Evolutionary conservation across 2,888 invertebrate species (phyloP).

Genomic region (Keiferia lycopersicella): DNA sequence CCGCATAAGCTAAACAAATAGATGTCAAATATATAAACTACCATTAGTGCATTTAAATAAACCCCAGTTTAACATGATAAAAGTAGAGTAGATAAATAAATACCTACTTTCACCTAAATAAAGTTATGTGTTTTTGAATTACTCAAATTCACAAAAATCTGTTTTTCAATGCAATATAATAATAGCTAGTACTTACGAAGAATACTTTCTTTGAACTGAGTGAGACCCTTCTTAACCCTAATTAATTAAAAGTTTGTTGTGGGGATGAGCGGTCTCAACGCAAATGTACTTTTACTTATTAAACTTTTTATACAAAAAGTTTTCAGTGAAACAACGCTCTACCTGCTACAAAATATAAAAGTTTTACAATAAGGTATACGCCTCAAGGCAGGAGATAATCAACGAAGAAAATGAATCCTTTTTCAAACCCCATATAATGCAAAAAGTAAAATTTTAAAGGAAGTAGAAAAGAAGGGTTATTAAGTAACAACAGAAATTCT

Average conservation of each 20-base stretch:
- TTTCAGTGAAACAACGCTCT: slow-evolving; percentile 76
- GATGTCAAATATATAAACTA: slow-evolving; percentile 32
- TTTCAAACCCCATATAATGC: slow-evolving; percentile 52
- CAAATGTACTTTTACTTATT: slow-evolving; percentile 69
- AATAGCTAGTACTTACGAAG: not conserved
- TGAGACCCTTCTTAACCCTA: slow-evolving; percentile 60
- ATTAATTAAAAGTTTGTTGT: slow-evolving; percentile 77
- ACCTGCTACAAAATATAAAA: slow-evolving; percentile 78
- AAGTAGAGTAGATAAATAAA: too few species aligned
- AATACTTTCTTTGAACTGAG: not conserved
- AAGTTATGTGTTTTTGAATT: too few species aligned
- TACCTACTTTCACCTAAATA: too few species aligned
- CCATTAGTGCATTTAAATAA: not conserved
- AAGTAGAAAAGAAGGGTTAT: slow-evolving; percentile 1
- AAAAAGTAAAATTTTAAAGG: slow-evolving; percentile 44
- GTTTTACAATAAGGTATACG: slow-evolving; percentile 77
- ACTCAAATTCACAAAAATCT: not conserved
- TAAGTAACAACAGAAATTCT: slow-evolving; percentile 1
- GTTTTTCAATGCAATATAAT: not conserved
- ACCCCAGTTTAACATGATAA: too few species aligned
- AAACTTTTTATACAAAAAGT: slow-evolving; percentile 75
- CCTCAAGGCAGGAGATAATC: slow-evolving; percentile 69
- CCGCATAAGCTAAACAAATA: slow-evolving; percentile 41
- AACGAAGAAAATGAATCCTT: slow-evolving; percentile 63
- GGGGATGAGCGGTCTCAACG: slow-evolving; percentile 68